Percentiles rank a stretch among this genome's conserved stretches.
phyloP scores from a whole-genome alignment of 2,113 vertebrate species.

The Perca schrenkii region DNA sequence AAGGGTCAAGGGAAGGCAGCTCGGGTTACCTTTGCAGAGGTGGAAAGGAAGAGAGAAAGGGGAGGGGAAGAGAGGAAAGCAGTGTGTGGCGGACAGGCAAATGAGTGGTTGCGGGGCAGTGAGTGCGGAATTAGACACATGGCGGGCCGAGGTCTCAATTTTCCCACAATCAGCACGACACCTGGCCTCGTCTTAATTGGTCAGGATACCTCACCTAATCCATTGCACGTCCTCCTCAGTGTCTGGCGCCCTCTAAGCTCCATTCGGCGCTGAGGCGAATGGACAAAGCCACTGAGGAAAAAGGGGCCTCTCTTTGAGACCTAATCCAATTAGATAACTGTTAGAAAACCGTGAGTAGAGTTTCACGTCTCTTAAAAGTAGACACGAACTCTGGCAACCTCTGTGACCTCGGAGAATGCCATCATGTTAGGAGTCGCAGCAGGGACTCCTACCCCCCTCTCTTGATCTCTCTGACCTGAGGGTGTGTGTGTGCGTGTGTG shows the following conservation, averaged over 20 bases:
- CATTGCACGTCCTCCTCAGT: slow-evolving; percentile 55
- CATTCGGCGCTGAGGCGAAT: slow-evolving; percentile 52
- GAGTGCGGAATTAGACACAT: slow-evolving; percentile 78
- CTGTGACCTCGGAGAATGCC: slow-evolving; percentile 64
- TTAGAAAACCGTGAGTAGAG: slow-evolving; percentile 74
- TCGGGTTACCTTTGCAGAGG: slow-evolving; percentile 71
- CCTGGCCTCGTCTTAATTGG: slow-evolving; percentile 84
- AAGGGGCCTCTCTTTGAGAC: slow-evolving; percentile 71
- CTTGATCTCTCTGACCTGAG: slow-evolving; percentile 57
- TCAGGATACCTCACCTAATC: slow-evolving; percentile 79
- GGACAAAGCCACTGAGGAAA: slow-evolving; percentile 73
- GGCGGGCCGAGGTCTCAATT: slow-evolving; percentile 73
- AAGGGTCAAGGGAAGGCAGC: slow-evolving; percentile 80
- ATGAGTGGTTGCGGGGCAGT: slow-evolving; percentile 66
- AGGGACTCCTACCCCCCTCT: slow-evolving; percentile 50
- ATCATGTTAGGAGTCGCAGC: slow-evolving; percentile 70
- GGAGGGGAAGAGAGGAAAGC: slow-evolving; percentile 16
- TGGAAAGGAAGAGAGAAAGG: slow-evolving; percentile 26
- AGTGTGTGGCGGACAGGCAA: slow-evolving; percentile 48
- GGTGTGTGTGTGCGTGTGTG: slow-evolving; percentile 21
- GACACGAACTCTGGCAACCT: slow-evolving; percentile 70
- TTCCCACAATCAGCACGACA: slow-evolving; percentile 79
- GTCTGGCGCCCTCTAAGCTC: slow-evolving; percentile 70
- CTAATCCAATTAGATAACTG: slow-evolving; percentile 85
- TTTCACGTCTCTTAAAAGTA: slow-evolving; percentile 76